Conservation (phyloP, 64 coral and sea anemone species). For the Exaiptasia diaphana region DNA sequence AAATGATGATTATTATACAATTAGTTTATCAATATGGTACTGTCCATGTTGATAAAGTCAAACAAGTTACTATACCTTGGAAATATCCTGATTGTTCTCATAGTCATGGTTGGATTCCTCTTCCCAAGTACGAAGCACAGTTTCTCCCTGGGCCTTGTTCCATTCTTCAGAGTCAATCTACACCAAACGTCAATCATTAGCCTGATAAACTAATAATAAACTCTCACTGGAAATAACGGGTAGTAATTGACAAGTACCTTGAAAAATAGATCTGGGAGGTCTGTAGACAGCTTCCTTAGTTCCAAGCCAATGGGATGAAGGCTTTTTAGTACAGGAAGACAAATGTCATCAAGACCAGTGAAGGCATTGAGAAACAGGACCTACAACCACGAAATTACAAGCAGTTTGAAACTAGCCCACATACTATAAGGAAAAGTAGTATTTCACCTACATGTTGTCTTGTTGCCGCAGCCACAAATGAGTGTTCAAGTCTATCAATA, state of each 20-base stretch:
- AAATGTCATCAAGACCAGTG: slow-evolving; percentile 73
- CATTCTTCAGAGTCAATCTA: slow-evolving; percentile 87
- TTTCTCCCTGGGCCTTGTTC: slow-evolving; percentile 78
- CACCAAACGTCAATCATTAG: neutral
- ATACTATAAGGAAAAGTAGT: too few species aligned
- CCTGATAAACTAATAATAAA: neutral
- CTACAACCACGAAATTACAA: slow-evolving; percentile 6
- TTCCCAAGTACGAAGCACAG: slow-evolving; percentile 91
- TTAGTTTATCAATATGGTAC: neutral
- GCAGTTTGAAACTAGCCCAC: neutral
- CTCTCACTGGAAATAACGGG: neutral
- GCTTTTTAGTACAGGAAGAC: slow-evolving; percentile 69
- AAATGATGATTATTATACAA: neutral
- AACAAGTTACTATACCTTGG: slow-evolving; percentile 41
- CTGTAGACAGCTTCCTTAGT: slow-evolving; percentile 68
- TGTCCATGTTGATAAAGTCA: neutral
- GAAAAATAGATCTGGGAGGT: slow-evolving; percentile 85
- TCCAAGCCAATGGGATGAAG: slow-evolving; percentile 84
- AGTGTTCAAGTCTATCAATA: slow-evolving; percentile 87
- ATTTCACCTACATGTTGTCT: slow-evolving; percentile 95
- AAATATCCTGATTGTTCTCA: slow-evolving; percentile 90
- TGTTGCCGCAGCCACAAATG: slow-evolving; percentile 78
- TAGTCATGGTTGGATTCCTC: slow-evolving; percentile 88
- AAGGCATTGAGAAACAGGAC: slow-evolving; percentile 92
- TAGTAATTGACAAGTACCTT: slow-evolving; percentile 51